These are phyloP conservation scores for Vespertilio murinus DNA, from an alignment of 2,797 vertebrate species.

Conservation along the genomic window DNA sequence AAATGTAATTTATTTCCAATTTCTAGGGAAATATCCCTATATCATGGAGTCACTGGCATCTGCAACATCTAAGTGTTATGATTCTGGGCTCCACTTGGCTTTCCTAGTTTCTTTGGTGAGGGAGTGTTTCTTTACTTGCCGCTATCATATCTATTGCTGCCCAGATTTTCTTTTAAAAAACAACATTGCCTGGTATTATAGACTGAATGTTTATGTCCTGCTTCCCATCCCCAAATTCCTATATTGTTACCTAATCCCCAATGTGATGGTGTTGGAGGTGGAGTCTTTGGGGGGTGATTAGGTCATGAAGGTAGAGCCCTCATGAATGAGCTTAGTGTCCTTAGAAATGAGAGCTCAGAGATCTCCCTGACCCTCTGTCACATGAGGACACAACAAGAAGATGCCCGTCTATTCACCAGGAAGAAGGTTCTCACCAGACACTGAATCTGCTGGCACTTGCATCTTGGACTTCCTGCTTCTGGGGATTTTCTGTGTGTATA, in stretches of 20 bases:
- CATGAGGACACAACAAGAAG: neutral
- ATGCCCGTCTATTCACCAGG: neutral
- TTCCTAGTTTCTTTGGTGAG: neutral
- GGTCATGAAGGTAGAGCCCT: neutral
- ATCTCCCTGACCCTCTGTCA: neutral
- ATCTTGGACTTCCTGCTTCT: neutral
- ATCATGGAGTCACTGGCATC: neutral
- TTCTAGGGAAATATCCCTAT: neutral
- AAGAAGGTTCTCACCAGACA: neutral
- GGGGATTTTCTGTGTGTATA: neutral
- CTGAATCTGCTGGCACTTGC: neutral
- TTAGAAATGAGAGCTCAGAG: neutral
- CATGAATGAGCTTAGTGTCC: neutral
- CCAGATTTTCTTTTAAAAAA: neutral
- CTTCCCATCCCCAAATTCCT: neutral
- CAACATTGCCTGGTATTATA: neutral
- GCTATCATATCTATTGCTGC: neutral
- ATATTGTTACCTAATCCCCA: neutral
- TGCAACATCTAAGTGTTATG: fast-evolving
- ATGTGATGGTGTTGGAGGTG: neutral
- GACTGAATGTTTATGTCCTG: neutral
- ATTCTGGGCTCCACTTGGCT: neutral
- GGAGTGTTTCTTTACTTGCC: neutral
- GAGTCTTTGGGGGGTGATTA: neutral
- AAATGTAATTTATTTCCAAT: neutral